Conservation (phyloP, 2,888 invertebrate species). For the Slavum lentiscoides region DNA sequence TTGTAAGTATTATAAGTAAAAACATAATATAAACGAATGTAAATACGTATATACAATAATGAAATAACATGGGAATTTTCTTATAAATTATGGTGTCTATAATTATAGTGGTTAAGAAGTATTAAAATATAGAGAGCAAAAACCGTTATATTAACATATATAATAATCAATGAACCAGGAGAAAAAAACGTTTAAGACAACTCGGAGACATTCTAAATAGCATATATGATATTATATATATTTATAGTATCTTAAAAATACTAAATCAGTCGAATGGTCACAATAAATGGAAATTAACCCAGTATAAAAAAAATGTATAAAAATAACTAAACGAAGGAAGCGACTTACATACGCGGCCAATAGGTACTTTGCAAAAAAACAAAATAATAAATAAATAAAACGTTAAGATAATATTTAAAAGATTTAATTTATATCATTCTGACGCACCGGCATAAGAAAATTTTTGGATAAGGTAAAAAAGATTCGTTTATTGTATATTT, state of each 20-base stretch:
- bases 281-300: background rate
- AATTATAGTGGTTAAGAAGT: conserved; percentile 1
- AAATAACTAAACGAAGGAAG: background rate
- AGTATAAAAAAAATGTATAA: background rate
- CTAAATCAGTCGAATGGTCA: background rate
- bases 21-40: background rate
- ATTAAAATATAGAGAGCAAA: conserved; percentile 27
- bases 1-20: background rate
- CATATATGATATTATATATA: background rate
- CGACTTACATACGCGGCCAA: no score
- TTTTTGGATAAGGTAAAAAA: no score
- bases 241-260: conserved; percentile 17
- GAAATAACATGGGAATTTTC: background rate
- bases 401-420: no score
- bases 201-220: background rate
- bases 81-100: background rate
- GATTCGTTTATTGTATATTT: background rate
- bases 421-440: no score
- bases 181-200: conserved; percentile 14
- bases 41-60: background rate
- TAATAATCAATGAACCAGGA: conserved; percentile 7
- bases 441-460: no score
- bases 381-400: background rate
- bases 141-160: conserved; percentile 10
- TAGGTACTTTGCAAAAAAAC: background rate